phyloP scores from a whole-genome alignment of 2,113 vertebrate species.

The Eonycteris spelaea region DNA sequence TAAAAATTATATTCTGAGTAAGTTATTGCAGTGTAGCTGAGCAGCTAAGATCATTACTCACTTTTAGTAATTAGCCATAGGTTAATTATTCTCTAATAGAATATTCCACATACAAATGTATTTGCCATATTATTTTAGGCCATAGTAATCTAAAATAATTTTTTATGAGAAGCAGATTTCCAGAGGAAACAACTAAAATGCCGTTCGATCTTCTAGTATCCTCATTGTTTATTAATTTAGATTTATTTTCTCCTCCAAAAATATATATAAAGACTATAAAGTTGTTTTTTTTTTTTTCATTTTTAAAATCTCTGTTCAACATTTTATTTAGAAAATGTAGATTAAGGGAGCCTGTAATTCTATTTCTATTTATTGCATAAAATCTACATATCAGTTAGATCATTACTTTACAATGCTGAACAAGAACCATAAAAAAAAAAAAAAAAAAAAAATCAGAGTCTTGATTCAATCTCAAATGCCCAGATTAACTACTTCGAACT shows the following conservation, averaged over 20 bases:
- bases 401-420: constrained; percentile 45
- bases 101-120: constrained; percentile 36
- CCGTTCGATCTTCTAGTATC: neutral
- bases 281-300: neutral
- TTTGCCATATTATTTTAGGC: constrained; percentile 71
- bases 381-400: neutral
- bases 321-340: constrained; percentile 36
- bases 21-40: constrained; percentile 75
- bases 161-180: constrained; percentile 66
- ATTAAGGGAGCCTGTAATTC: neutral
- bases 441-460: neutral
- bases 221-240: constrained; percentile 55
- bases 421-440: neutral
- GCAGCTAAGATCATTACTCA: constrained; percentile 74
- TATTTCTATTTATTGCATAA: neutral
- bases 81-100: constrained; percentile 71
- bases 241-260: neutral
- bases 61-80: constrained; percentile 65
- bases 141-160: constrained; percentile 68
- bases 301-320: neutral
- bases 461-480: neutral
- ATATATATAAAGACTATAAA: neutral
- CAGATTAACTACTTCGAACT: neutral
- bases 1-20: constrained; percentile 78
- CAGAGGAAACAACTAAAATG: constrained; percentile 45